phyloP scores from a whole-genome alignment of 2,113 vertebrate genomes.

The Pagrus major region DNA sequence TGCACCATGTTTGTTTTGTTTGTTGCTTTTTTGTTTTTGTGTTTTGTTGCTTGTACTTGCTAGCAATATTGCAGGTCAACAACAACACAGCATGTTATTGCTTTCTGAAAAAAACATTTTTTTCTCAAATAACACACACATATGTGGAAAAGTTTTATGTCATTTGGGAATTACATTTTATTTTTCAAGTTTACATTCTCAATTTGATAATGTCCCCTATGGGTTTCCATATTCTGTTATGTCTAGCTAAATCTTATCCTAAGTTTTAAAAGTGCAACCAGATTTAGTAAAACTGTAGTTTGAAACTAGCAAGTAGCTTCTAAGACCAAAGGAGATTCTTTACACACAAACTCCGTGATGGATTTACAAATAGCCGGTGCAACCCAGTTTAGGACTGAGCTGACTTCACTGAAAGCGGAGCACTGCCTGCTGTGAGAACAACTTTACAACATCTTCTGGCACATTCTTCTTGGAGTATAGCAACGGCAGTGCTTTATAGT shows the following conservation, averaged over 20 bases:
- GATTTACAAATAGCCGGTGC: neutral
- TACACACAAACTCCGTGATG: neutral
- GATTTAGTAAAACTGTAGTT: neutral
- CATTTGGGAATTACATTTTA: too few species aligned
- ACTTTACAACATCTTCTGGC: conserved; percentile 20
- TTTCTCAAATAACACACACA: too few species aligned
- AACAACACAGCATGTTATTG: too few species aligned
- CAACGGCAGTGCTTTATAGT: conserved; percentile 36
- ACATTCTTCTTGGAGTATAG: conserved; percentile 41
- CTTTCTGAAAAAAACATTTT: too few species aligned
- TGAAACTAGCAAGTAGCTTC: neutral
- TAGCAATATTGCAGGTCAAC: too few species aligned
- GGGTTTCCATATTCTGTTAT: neutral
- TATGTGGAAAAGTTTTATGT: too few species aligned
- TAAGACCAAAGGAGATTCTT: neutral
- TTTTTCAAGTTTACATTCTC: too few species aligned
- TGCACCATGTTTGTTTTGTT: too few species aligned
- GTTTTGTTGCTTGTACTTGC: too few species aligned
- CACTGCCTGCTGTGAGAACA: conserved; percentile 14
- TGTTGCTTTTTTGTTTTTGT: too few species aligned
- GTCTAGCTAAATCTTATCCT: neutral
- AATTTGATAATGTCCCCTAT: too few species aligned
- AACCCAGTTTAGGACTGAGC: neutral
- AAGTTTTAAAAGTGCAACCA: neutral
- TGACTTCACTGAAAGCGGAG: neutral